Evolutionary conservation across 2,113 vertebrate species (phyloP), one percentile per base, ranked within the genome.

Genomic region (Sakesphorus luctuosus): DNA sequence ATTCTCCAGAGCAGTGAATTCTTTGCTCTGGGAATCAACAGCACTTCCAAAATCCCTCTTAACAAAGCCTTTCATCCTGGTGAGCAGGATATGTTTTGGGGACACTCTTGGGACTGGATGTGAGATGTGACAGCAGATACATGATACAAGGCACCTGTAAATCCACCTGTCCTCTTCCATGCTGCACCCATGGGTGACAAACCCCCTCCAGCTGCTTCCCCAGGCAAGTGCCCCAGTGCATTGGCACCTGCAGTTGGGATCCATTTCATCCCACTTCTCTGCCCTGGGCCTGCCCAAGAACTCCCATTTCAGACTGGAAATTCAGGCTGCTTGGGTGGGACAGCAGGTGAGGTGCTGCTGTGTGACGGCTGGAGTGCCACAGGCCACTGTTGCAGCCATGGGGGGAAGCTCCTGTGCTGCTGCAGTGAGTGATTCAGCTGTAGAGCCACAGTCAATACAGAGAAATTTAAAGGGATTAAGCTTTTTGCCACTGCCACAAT

Each of bases 381-480:
- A 6, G 68, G 62, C 47, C 18, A 29, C 66, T 78, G 67, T 62
- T 56, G 46, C 62, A 66, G 65, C 28, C 10, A 10, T 1, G 44
- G 20, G 2, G 83, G 56, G 91, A 90, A 94, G 90, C 83, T 89
- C 87, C 40, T 83, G 91, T 31, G 25, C 89, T 19, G 5, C 96
- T 76, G 26, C 46, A 88, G 89, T 0, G 3, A 96, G 90, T 66
- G 97, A 92, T 93, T 96, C 77, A 73, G 59, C 90, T 46, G n/a
- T 59, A 96, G 97, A 97, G 90, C 97, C 50, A 9, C 91, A 79
- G 95, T 96, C 88, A 31, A 97, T 94, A 85, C 56, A 72, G 87
- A 77, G 79, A 95, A 96, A 95, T 94, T 96, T 90, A 77, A 96
- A 95, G 90, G 94, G 96, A 96, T 98, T 95, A 95, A 81, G 61